Base-by-base conservation (phyloP, 2,113 vertebrate species). In the Anarhynchus alexandrinus region DNA sequence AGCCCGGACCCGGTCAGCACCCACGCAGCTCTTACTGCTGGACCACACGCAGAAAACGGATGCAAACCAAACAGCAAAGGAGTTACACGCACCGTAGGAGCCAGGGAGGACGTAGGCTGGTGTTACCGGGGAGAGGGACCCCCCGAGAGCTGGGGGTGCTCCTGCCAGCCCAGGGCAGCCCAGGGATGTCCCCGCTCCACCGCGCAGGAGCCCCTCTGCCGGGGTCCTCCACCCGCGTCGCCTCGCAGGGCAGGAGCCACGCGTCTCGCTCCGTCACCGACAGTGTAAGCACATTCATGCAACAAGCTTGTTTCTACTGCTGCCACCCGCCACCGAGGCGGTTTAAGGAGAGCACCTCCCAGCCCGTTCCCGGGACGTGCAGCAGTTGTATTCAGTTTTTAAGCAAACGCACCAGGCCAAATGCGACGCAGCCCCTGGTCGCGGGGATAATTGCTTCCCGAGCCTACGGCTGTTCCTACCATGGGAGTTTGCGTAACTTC, bases 241-340 rank as follows among this genome's bases (percentile, higher is more conserved):
- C 5, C 49, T 11, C 14, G 16, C 45, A 6, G 61, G 59, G 87
- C 5, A 29, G 91, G 71, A 55, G 49, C 54, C 36, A 0, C 0
- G 12, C 2, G 0, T 1, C 21, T 42, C 4, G 14, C 58, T 12
- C 70, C 5, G 15, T 12, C 20, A 43, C 70, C 30, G 2, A 36
- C 54, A 4, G 11, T 3, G 61, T 32, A 36, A 71, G 65, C 1
- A 17, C 49, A 6, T 29, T 38, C 47, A 5, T 0, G 9, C 20
- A 9, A 49, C 19, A 13, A 86, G n/a, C 36, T 17, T 3, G 2
- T 42, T 40, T 12, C 82, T 52, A 3, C 40, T 30, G 43, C 59
- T 32, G 67, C 66, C 22, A 0, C 42, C 15, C 29, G 1, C 40
- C 47, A 15, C 12, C 0, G 27, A 3, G 14, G n/a, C 8, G 1